Evolutionary conservation across 2,113 vertebrate species (phyloP).

Genomic region (Tachycineta bicolor): DNA sequence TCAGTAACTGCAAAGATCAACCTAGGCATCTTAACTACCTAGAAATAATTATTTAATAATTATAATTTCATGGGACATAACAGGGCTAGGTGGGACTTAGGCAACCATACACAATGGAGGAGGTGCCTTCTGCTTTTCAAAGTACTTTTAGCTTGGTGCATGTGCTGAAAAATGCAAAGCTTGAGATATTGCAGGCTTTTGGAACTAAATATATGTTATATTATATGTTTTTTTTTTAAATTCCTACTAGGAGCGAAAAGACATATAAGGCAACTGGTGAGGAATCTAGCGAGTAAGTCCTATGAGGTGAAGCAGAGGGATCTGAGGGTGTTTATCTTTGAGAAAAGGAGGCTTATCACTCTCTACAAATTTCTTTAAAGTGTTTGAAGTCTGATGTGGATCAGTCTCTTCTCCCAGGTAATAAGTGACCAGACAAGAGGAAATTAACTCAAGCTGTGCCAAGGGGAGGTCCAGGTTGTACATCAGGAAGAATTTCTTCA

Average conservation of each 20-base stretch:
- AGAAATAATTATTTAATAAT: neutral
- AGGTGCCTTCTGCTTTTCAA: neutral
- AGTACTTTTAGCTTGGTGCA: neutral
- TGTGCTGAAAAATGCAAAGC: neutral
- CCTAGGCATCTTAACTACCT: neutral
- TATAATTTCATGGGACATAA: neutral
- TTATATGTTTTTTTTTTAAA: neutral
- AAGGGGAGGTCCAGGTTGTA: neutral
- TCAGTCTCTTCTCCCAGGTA: neutral
- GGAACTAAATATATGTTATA: neutral
- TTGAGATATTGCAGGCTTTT: neutral
- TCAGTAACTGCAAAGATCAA: neutral
- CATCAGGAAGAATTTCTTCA: neutral
- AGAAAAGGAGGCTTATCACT: neutral
- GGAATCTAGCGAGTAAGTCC: neutral
- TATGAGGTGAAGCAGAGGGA: neutral
- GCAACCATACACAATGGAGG: neutral
- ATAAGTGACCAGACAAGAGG: neutral
- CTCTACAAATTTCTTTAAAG: neutral
- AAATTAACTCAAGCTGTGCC: accelerated
- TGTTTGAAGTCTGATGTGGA: too few relatives aligned
- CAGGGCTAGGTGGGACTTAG: neutral
- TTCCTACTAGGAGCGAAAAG: neutral
- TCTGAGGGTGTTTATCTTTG: neutral
- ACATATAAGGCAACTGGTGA: neutral